Base-by-base conservation (phyloP, 2,797 vertebrate genomes). In the Rhynchonycteris naso region DNA sequence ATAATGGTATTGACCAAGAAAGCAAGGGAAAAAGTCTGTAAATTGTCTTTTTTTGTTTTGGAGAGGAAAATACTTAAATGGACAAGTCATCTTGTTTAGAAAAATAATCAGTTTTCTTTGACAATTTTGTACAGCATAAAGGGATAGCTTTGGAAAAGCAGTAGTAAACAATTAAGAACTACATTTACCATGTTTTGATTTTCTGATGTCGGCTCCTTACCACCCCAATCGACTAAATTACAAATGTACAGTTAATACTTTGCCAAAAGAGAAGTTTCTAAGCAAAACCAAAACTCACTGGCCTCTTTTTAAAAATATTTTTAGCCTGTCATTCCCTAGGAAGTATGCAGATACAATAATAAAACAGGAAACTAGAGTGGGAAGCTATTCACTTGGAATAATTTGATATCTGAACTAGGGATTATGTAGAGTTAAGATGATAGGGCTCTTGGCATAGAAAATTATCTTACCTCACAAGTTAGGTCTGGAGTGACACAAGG, bases 61-160 rank as follows among this genome's bases (percentile, higher is more conserved):
- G 61, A 69, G 6, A 84, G 59, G 30, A 84, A 95, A 85, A 72
- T 10, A 30, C 43, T 74, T 93, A 95, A 94, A 68, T 30, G 26
- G 24, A 33, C 72, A 95, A 94, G 50, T 88, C 68, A 91, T 88
- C 92, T 95, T 96, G 59, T 91, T 95, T 88, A 93, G 61, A 95
- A 95, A 96, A 96, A 93, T 95, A 78, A 95, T 76, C 58, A 54
- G 72, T 81, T 97, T 90, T 74, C 12, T 78, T 61, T 94, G 96
- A 93, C n/a, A 80, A 76, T 89, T 97, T 89, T 81, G 61, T 88
- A 92, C 90, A 95, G 91, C 85, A 93, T 63, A 97, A 96, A 96
- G 95, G 96, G 69, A 90, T 66, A 95, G 47, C 82, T 91, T 94
- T 92, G 52, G 90, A 88, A 61, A 38, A 76, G 18, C 68, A 93